Percentiles rank a stretch among this genome's conserved stretches.
Conservation (phyloP, 2,797 vertebrate species). For the Myiotriccus ornatus region DNA sequence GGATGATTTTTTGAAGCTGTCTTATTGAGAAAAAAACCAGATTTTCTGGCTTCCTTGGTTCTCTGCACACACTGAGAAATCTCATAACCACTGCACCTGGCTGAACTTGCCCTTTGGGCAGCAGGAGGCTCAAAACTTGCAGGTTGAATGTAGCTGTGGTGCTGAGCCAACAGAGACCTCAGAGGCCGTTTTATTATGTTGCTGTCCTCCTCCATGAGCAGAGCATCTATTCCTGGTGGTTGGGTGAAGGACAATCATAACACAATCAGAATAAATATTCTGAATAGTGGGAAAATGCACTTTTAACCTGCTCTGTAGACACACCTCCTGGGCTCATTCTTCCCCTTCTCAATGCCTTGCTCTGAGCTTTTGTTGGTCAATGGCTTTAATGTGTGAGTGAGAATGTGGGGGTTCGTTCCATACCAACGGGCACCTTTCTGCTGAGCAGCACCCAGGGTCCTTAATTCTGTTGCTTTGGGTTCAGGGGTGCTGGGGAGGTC, state of each 20-base stretch:
- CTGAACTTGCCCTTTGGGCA: not conserved
- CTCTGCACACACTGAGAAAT: not conserved
- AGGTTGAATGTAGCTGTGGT: not conserved
- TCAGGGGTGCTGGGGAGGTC: not conserved
- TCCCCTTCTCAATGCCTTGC: not conserved
- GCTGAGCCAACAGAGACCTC: not conserved
- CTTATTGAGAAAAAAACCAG: not conserved
- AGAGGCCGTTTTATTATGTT: not conserved
- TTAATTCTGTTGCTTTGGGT: not conserved
- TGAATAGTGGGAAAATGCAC: conserved; percentile 31
- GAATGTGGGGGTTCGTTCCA: not conserved
- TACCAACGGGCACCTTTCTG: not conserved
- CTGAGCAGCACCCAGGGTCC: not conserved
- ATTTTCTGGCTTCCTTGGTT: not conserved
- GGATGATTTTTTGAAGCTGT: not conserved
- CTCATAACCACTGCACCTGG: not conserved
- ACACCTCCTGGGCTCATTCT: not conserved
- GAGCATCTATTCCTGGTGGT: not conserved
- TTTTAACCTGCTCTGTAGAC: not conserved
- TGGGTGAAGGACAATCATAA: not conserved
- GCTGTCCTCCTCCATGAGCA: not conserved
- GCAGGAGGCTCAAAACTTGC: not conserved
- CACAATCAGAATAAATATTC: not conserved
- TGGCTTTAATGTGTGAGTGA: not conserved
- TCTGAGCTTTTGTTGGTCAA: not conserved